A percentile compares a stretch with the other conserved stretches of the same genome.
These are phyloP conservation scores for Ophion slaviceki DNA, from an alignment of 2,888 invertebrate species.

Conservation along the genomic window DNA sequence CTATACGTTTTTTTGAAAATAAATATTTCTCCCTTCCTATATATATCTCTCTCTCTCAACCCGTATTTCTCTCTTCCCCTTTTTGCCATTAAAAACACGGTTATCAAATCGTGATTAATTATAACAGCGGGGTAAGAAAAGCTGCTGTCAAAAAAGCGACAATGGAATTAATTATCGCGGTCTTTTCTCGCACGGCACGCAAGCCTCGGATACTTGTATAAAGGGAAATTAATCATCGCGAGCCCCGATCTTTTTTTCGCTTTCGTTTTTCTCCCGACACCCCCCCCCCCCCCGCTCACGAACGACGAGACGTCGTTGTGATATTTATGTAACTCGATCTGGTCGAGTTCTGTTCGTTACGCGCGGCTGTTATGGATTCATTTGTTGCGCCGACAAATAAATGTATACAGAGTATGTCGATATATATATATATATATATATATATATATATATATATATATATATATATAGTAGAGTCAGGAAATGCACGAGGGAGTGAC, in stretches of 20 bases:
- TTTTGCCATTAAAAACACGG: background rate
- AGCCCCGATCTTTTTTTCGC: background rate
- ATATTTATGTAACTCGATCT: constrained; percentile 32
- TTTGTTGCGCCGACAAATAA: constrained; percentile 45
- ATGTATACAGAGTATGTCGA: background rate
- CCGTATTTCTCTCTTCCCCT: background rate
- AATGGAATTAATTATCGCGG: constrained; percentile 2
- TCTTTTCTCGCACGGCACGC: background rate
- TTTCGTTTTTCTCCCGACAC: background rate
- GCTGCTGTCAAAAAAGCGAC: background rate
- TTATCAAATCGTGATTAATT: constrained; percentile 7
- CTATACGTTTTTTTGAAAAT: background rate
- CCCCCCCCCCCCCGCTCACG: background rate
- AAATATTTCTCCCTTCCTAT: background rate
- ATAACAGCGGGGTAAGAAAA: background rate
- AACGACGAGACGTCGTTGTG: constrained; percentile 5
- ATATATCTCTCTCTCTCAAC: background rate
- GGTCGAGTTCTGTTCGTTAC: constrained; percentile 3
- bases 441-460: background rate
- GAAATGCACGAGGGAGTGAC: constrained; percentile 20
- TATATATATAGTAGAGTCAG: background rate
- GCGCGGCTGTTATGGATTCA: constrained; percentile 12
- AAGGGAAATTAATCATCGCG: background rate
- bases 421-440: background rate
- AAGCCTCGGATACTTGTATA: background rate